Base-by-base conservation (phyloP, 1,140 invertebrate species). In the Drosophila kanapiae region DNA sequence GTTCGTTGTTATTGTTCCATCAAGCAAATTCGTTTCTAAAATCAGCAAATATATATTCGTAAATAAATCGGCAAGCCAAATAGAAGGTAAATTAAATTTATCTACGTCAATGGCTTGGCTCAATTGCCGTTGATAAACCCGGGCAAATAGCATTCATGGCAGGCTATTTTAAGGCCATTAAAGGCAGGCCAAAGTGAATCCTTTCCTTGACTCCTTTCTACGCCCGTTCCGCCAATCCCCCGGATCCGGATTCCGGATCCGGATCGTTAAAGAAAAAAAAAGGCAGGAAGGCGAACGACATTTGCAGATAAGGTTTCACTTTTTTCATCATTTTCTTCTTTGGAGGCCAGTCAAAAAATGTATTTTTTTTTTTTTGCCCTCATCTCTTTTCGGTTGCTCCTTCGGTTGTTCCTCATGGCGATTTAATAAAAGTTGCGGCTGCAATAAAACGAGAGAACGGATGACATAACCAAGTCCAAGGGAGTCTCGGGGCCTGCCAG, bases 341-440 rank as follows among this genome's bases (percentile, higher is more conserved):
- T 53, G 6, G 31, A 51, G 70, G 62, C 13, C 58, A 71, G 74
- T 54, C 53, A 37, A 49, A 38, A 70, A 78, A 68, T 59, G 48
- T 67, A 56, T 75, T 38, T 33, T 40, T 58, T 77, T 1, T 23
- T 23, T 23, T 23, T 3, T 23, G n/a, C 13, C 31, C 27, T 42
- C 14, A 38, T 59, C 43, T 59, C 45, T 42, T 58, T 53, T 65
- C 42, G 37, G 27, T n/a, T 35, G 49, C 40, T 63, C 59, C 35
- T 53, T 60, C 56, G 54, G 64, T 49, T 58, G 53, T 61, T 80
- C 71, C 64, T 72, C 48, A 64, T 79, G 71, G 79, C 80, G 76
- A 68, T 87, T 88, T 88, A 84, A 88, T 90, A 88, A 90, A 88
- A 88, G 65, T 88, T 88, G 84, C 81, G 84, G 85, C 81, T 84